Evolutionary conservation across 2,113 vertebrate species (phyloP).

Genomic region (Phyllostomus discolor): DNA sequence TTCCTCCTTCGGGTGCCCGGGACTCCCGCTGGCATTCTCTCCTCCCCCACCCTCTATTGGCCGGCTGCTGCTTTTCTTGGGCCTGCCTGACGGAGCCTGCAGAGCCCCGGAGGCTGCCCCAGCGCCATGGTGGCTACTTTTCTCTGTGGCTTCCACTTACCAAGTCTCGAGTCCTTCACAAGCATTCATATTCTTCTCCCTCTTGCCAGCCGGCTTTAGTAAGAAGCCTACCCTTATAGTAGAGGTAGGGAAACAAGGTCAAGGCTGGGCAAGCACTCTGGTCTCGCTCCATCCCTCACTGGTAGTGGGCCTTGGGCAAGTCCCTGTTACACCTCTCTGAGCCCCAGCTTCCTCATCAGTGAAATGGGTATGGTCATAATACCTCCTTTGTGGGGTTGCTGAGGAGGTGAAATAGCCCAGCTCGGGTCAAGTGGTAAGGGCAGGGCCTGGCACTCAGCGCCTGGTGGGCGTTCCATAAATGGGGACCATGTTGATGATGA

Average conservation of each 20-base stretch:
- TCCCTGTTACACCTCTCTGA: not conserved
- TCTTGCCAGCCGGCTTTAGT: not conserved
- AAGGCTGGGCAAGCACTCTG: not conserved
- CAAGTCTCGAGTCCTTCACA: not conserved
- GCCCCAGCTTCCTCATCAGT: not conserved
- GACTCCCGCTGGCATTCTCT: not conserved
- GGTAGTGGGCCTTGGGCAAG: not conserved
- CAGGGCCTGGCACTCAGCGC: not conserved
- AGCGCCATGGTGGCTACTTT: not conserved
- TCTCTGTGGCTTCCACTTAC: not conserved
- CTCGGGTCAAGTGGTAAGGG: fast-evolving
- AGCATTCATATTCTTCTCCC: not conserved
- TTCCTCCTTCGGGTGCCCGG: not conserved
- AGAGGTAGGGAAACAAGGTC: not conserved
- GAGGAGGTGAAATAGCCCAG: not conserved
- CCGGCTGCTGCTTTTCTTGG: not conserved
- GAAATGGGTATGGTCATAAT: not conserved
- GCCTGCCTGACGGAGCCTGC: not conserved
- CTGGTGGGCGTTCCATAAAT: not conserved
- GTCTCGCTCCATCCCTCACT: not conserved
- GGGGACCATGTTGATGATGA: not conserved
- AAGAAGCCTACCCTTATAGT: not conserved
- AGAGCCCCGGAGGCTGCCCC: not conserved
- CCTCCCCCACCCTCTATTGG: not conserved
- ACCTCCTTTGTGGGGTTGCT: not conserved